Evolutionary conservation across 2,113 vertebrate species (phyloP), one percentile per base, ranked within the genome.

Genomic region (Prionailurus viverrinus): DNA sequence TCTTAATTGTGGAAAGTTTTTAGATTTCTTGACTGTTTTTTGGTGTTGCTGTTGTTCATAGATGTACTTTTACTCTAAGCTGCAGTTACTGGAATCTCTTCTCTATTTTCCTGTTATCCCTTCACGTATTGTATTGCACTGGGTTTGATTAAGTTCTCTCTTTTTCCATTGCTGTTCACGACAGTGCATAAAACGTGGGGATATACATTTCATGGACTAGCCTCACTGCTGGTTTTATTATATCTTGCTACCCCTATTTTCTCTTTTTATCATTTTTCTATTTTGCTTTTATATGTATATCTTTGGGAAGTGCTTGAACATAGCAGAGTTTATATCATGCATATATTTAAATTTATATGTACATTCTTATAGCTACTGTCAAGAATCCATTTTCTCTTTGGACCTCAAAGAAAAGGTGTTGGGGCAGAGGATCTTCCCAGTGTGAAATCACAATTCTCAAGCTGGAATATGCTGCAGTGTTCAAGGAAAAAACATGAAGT

Each of bases 311-410:
- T 76, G 3, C 41, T 81, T 94, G 27, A 87, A 55, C 21, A 81
- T 36, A 83, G 61, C 36, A 74, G 48, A 92, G 25, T 53, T 63
- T 65, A 21, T 68, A 23, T 84, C 29, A 31, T 91, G 45, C 58
- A 78, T 73, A 92, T 5, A 80, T 53, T 82, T 45, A 33, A 83
- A 87, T 66, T 94, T 36, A 55, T 61, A 78, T 63, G 11, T 45
- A 4, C 53, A 63, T 53, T 92, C 76, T 58, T 83, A n/a, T 69
- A n/a, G 53, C 14, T 71, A 31, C 41, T 84, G 3, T 66, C 63
- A 96, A 88, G 29, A 95, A 91, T 61, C 79, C 39, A 90, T 63
- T 95, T 85, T 96, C 23, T 69, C 16, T 82, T 91, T 31, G 11
- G 19, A 78, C 1, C 58, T 36, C 31, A 55, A 39, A 88, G 76